Evolutionary conservation across 2,888 invertebrate species (phyloP).

Genomic region (Dynastes maya): DNA sequence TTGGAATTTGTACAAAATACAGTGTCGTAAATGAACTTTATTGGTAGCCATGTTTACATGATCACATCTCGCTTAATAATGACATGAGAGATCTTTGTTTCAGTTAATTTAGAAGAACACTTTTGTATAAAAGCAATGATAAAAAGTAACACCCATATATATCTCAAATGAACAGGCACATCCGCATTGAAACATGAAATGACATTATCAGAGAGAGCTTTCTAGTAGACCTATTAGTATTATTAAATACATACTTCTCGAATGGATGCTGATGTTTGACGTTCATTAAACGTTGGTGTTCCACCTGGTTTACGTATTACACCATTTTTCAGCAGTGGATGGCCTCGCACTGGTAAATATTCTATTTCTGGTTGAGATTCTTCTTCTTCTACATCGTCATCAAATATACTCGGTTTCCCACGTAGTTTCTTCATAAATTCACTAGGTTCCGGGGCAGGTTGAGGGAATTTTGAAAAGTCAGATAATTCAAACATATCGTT

Average conservation of each 20-base stretch:
- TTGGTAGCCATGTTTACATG: no score
- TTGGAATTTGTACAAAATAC: no score
- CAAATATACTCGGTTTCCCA: constrained; percentile 47
- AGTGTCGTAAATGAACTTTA: no score
- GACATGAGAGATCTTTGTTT: no score
- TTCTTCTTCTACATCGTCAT: constrained; percentile 33
- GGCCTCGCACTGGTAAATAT: constrained; percentile 37
- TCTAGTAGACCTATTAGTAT: no score
- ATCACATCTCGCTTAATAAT: no score
- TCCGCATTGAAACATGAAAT: not conserved
- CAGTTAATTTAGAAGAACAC: no score
- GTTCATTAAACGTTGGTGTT: constrained; percentile 22
- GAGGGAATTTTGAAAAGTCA: constrained; percentile 2
- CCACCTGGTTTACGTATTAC: constrained; percentile 46
- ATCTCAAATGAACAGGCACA: no score
- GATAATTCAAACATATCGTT: constrained; percentile 41
- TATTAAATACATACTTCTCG: constrained; percentile 4
- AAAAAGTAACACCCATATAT: no score
- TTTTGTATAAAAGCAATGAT: no score
- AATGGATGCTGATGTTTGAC: constrained; percentile 10
- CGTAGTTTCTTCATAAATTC: constrained; percentile 24
- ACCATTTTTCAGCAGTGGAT: constrained; percentile 22
- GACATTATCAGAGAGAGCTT: no score
- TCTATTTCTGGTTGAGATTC: not conserved
- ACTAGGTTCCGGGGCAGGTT: constrained; percentile 41